Conservation (phyloP, 1,140 invertebrate genomes). For the Elysia chlorotica region DNA sequence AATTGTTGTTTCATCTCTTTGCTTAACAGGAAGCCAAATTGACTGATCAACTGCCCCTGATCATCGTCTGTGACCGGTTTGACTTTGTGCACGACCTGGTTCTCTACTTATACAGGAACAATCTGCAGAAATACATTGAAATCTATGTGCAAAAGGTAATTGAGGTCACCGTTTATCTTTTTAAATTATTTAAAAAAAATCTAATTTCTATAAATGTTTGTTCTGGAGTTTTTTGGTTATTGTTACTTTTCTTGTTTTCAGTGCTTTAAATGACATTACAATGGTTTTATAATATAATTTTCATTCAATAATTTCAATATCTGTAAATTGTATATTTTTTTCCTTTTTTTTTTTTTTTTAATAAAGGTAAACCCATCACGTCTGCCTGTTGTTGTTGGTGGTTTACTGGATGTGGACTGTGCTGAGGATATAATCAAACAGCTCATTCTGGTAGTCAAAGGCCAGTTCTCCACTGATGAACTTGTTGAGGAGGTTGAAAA, state of each 20-base stretch:
- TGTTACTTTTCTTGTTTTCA: too few relatives aligned
- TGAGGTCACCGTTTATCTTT: too few relatives aligned
- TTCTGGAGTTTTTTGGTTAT: too few relatives aligned
- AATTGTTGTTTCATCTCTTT: slow-evolving; percentile 20
- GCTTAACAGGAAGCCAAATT: slow-evolving; percentile 82
- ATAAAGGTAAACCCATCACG: slow-evolving; percentile 92
- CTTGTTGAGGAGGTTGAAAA: slow-evolving; percentile 98
- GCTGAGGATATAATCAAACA: slow-evolving; percentile 99
- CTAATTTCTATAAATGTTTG: too few relatives aligned
- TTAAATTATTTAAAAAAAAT: too few relatives aligned
- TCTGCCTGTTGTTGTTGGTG: slow-evolving; percentile 96
- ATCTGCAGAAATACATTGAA: slow-evolving; percentile 99
- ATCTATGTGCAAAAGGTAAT: slow-evolving; percentile 98
- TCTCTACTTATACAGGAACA: slow-evolving; percentile 97
- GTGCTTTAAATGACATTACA: too few relatives aligned
- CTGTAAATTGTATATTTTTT: too few relatives aligned
- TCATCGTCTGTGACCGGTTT: slow-evolving; percentile 99
- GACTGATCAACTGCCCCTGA: slow-evolving; percentile 96
- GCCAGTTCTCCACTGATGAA: slow-evolving; percentile 99
- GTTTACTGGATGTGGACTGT: slow-evolving; percentile 96
- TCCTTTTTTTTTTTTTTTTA: too few relatives aligned
- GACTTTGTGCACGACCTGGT: slow-evolving; percentile 99
- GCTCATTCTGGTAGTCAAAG: slow-evolving; percentile 91
- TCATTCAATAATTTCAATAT: too few relatives aligned
- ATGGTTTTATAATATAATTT: too few relatives aligned